Evolutionary conservation across 2,888 invertebrate genomes (phyloP).

Genomic region (Aelia acuminata): DNA sequence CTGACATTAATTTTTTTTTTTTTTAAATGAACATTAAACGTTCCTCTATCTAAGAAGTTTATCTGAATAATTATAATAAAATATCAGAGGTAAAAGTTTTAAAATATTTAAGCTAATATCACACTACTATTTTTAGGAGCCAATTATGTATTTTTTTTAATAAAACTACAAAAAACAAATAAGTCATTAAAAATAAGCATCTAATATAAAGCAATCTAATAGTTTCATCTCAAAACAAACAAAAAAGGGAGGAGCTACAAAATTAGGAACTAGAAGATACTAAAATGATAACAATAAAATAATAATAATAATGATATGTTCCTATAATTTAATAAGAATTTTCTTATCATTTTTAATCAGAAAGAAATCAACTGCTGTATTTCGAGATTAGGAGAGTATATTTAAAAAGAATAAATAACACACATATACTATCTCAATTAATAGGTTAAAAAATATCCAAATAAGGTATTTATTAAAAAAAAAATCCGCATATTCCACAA

Average conservation of each 20-base stretch:
- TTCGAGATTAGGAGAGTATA: neutral
- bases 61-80: neutral
- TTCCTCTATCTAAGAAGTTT: neutral
- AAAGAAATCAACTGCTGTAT: neutral
- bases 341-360: neutral
- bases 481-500: neutral
- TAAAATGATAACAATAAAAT: neutral
- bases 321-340: neutral
- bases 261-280: neutral
- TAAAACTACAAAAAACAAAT: neutral
- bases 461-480: neutral
- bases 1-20: too few species aligned
- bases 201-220: constrained; percentile 17
- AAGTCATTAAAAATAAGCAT: constrained; percentile 7
- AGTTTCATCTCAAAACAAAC: constrained; percentile 18
- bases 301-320: neutral
- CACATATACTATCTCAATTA: neutral
- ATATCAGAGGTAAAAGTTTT: neutral
- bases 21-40: too few species aligned
- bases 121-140: neutral
- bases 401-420: neutral
- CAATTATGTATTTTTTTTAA: neutral
- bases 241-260: neutral
- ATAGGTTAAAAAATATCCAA: neutral
- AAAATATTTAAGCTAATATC: neutral